Conservation (phyloP, 2,888 invertebrate species). For the Tinea trinotella region DNA sequence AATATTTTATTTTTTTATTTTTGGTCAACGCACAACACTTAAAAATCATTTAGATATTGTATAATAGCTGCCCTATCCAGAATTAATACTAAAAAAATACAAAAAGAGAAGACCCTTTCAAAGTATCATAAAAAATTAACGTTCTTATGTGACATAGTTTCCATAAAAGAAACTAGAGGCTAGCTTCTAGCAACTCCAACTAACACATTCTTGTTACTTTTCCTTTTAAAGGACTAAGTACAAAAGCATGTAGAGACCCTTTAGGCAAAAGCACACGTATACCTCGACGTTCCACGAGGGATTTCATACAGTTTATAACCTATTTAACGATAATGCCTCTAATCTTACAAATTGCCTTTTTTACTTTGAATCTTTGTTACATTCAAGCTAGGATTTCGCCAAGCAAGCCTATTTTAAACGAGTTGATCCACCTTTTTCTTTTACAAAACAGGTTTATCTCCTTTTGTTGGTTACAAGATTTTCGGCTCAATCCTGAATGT, state of each 20-base stretch:
- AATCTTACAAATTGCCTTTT: constrained; percentile 7
- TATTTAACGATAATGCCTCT: constrained; percentile 9
- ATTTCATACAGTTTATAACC: not conserved
- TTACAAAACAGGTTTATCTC: not conserved
- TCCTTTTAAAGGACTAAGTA: constrained; percentile 3
- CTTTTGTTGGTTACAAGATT: not conserved
- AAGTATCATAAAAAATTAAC: not conserved
- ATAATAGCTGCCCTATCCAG: no score
- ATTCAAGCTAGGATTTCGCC: not conserved
- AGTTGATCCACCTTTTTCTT: not conserved
- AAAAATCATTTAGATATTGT: no score
- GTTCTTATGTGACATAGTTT: not conserved
- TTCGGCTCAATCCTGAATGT: not conserved
- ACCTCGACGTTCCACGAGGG: not conserved
- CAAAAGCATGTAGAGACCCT: not conserved
- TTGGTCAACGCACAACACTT: no score
- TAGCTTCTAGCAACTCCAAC: not conserved
- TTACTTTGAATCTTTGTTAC: constrained; percentile 7
- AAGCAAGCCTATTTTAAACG: not conserved
- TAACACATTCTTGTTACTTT: not conserved
- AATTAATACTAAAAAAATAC: no score
- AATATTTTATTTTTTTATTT: no score
- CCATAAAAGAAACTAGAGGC: not conserved
- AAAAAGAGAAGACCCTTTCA: not conserved
- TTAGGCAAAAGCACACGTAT: not conserved